Evolutionary conservation across 2,888 invertebrate species (phyloP), one percentile per base, ranked within the genome.

Genomic region (Nycteola revayana): DNA sequence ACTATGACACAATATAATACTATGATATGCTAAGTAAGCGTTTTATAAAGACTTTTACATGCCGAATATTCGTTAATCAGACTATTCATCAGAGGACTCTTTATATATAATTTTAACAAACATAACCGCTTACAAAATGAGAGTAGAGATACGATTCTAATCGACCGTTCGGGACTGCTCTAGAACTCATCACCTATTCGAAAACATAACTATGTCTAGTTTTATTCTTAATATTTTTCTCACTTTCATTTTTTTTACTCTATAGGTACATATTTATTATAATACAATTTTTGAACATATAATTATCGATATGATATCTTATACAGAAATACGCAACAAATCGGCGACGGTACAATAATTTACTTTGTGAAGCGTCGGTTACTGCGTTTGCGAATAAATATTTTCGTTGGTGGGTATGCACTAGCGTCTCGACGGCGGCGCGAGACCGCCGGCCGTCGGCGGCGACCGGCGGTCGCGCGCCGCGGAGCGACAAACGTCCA

Each of bases 1-100:
- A 88, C 88, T 88, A 88, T 88, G 88, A 88, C 88, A 87, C 88
- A 87, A 88, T 88, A 88, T 87, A 87, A 88, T 88, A 88, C 88
- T 87, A 88, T 88, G 88, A 88, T 88, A 88, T 88, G 88, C 88
- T 88, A 88, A 86, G 85, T 88, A 88, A 88, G 88, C 88, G 88
- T 86, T 88, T 88, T 86, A 87, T 87, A 86, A 87, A 88, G 87
- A 88, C 87, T 86, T 87, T 87, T 84, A 87, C 87, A 87, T 87
- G 87, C 87, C 87, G 85, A 86, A 87, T 86, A 87, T 84, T 87
- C 73, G 81, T 83, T 87, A 86, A 85, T 88, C 88, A 88, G 87
- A 87, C 87, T 87, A 87, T 88, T 86, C 85, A 78, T 86, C 78
- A 87, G 85, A 87, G 87, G 87, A 87, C 87, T 87, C 83, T 84